Evolutionary conservation across 2,113 vertebrate species (phyloP), one percentile per base, ranked within the genome.

Genomic region (Serinus canaria): DNA sequence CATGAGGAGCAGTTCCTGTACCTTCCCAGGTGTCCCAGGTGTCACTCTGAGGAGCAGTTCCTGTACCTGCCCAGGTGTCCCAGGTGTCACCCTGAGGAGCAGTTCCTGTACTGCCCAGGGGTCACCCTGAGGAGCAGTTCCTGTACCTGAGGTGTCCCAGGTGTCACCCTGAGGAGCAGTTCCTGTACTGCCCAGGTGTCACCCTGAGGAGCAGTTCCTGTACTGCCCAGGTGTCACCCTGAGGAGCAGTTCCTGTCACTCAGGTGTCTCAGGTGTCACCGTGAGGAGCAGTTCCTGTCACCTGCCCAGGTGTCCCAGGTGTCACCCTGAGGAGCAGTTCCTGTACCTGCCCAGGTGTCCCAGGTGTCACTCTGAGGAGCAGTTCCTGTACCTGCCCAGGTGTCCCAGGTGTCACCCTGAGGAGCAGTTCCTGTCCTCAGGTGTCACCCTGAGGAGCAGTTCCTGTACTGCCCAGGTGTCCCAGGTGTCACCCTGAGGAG

Each of bases 201-300:
- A 12, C 49, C 28, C 0, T 1, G 55, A 7, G 44, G 44, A 4
- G 44, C 44, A 44, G 44, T 44, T 44, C 44, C 44, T 44, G 19
- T 46, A 20, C 10, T 0, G 37, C 35, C 10, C 3, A 43, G 28
- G 24, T 74, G 72, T 10, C 41, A 20, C 72, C 6, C 0, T 1
- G 23, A 74, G 41, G 43, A 6, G 33, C 73, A 52, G 37, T 11
- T 37, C 37, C 37, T 37, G 37, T 37, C 17, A 19, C 19, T 47
- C 46, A 23, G 46, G 7, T 47, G 22, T 11, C 46, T 4, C 46
- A 23, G 47, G 11, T 25, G 49, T 50, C 49, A 15, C 50, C 50
- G 3, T 6, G 50, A 52, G 49, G 52, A 9, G 30, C 55, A 59
- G 35, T 10, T 7, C 18, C 53, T 77, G 28, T 39, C n/a, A 30